phyloP scores from a whole-genome alignment of 2,113 vertebrate species.

The Trachemys scripta region DNA sequence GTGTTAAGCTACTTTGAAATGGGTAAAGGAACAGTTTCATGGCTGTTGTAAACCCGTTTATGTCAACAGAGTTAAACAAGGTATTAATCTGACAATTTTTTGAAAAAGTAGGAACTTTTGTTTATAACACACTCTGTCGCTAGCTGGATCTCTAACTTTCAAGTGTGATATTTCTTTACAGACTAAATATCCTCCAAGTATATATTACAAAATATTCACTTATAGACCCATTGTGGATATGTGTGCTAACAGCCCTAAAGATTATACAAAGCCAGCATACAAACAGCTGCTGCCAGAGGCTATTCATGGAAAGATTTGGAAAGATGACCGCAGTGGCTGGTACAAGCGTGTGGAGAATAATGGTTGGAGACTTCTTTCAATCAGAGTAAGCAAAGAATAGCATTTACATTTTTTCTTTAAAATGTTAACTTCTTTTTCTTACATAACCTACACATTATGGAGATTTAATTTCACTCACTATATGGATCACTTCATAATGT shows the following conservation, averaged over 20 bases:
- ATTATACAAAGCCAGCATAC: constrained; percentile 73
- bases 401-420: neutral
- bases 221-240: constrained; percentile 83
- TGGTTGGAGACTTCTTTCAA: constrained; percentile 82
- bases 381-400: constrained; percentile 70
- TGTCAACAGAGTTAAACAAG: neutral
- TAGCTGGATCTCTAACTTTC: neutral
- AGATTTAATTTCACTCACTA: neutral
- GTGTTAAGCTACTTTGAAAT: neutral
- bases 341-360: constrained; percentile 86
- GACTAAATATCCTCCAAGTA: constrained; percentile 84
- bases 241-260: constrained; percentile 84
- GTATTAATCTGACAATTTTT: neutral
- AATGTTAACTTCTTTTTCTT: neutral
- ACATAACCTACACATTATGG: neutral
- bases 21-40: neutral
- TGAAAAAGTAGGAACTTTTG: neutral
- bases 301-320: constrained; percentile 12
- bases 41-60: neutral
- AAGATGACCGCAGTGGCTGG: constrained; percentile 76
- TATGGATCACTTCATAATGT: neutral
- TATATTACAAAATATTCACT: constrained; percentile 90
- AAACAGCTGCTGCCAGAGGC: constrained; percentile 55
- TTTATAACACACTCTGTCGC: neutral
- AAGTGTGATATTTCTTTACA: constrained; percentile 55